Evolutionary conservation across 2,797 vertebrate genomes (phyloP).

Genomic region (Coracias cyanogaster): DNA sequence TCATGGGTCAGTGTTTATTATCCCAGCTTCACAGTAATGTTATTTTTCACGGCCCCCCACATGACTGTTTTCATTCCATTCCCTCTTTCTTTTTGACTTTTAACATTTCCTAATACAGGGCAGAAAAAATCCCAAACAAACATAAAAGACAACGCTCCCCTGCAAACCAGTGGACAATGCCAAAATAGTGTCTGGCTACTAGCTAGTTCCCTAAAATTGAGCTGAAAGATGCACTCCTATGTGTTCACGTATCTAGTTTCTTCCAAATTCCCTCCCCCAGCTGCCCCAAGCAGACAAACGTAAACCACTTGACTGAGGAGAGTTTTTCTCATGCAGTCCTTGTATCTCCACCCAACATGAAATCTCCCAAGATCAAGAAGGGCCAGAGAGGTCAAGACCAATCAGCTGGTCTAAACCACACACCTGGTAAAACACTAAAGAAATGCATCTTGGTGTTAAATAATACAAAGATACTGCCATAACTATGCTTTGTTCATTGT

Average conservation of each 20-base stretch:
- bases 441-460: background rate
- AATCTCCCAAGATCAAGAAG: background rate
- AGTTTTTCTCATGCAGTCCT: background rate
- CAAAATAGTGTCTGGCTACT: background rate
- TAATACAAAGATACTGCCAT: background rate
- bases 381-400: background rate
- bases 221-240: background rate
- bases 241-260: background rate
- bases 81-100: slow-evolving; percentile 6
- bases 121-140: background rate
- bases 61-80: slow-evolving; percentile 50
- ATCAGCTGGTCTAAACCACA: background rate
- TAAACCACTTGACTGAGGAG: background rate
- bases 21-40: slow-evolving; percentile 14
- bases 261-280: background rate
- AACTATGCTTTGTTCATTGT: background rate
- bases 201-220: background rate
- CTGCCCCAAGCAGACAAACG: background rate
- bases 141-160: background rate
- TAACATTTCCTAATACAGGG: background rate
- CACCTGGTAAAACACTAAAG: background rate
- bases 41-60: slow-evolving; percentile 45
- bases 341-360: background rate
- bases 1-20: slow-evolving; percentile 56
- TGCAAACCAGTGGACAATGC: background rate